Percentiles rank a stretch among this genome's conserved stretches.
phyloP scores from a whole-genome alignment of 2,113 vertebrate species.

The human region GRCh38 chr7:25537001-25537500 shows the following conservation, averaged over 20 bases:
- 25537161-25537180: background rate
- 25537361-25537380: background rate
- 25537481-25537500: background rate
- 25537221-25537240: background rate
- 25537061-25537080: background rate
- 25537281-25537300: background rate
- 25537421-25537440: background rate
- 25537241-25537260: background rate
- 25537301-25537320: background rate
- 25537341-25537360: background rate
- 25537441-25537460: background rate
- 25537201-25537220: background rate
- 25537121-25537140: background rate
- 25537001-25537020: background rate
- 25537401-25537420: background rate
- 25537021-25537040: background rate
- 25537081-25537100: background rate
- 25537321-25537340: background rate
- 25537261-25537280: background rate
- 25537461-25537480: background rate
- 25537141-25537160: background rate
- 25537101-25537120: background rate
- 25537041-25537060: background rate
- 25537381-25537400: background rate
- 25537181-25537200: background rate